Conservation (phyloP, 2,888 invertebrate species). For the Ophion obscuratus region DNA sequence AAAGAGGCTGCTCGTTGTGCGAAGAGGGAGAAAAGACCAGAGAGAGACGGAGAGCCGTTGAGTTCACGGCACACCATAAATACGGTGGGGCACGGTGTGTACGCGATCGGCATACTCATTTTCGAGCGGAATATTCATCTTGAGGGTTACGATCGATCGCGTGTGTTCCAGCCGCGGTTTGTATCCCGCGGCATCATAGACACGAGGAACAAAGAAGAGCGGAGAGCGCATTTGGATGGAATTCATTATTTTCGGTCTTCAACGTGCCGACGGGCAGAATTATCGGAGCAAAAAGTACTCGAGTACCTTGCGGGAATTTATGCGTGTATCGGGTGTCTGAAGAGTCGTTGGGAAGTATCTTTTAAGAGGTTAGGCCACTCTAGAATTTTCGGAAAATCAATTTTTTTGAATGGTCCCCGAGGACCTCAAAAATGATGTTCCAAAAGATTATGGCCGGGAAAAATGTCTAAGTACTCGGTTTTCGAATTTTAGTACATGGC, state of each 20-base stretch:
- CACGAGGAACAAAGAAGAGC: slow-evolving; percentile 4
- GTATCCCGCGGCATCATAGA: slow-evolving; percentile 42
- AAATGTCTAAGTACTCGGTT: too few relatives aligned
- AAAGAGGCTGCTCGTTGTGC: not conserved
- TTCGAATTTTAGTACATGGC: too few relatives aligned
- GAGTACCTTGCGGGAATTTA: not conserved
- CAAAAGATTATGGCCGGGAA: too few relatives aligned
- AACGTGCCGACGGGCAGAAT: not conserved
- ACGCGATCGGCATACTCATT: slow-evolving; percentile 32
- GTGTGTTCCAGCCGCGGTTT: not conserved
- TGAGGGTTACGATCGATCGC: not conserved
- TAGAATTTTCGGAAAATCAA: too few relatives aligned
- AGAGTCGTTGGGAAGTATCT: not conserved
- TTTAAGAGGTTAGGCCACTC: too few relatives aligned
- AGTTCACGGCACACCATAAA: slow-evolving; percentile 39
- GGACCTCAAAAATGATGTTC: too few relatives aligned
- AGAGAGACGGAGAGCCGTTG: slow-evolving; percentile 13
- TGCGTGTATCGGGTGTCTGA: not conserved
- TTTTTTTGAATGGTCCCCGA: too few relatives aligned
- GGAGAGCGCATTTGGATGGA: not conserved
- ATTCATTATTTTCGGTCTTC: not conserved
- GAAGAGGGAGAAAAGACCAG: not conserved
- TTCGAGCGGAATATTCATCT: slow-evolving; percentile 60
- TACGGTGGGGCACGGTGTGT: not conserved
- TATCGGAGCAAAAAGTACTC: not conserved